These are phyloP conservation scores for Limnephilus marmoratus DNA, from an alignment of 2,888 invertebrate genomes.

Conservation along the genomic window DNA sequence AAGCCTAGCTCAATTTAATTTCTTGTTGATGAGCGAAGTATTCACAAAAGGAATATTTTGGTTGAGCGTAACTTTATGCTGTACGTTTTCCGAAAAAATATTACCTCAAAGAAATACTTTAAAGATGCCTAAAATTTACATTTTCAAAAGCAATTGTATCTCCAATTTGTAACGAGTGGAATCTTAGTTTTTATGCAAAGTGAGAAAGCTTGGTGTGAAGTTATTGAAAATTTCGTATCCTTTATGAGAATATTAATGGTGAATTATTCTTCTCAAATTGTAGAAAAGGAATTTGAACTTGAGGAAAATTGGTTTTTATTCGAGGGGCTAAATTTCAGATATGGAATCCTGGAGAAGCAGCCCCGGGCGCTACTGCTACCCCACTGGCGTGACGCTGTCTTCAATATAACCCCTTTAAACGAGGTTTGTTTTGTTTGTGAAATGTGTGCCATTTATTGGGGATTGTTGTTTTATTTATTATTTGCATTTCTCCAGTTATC, in stretches of 20 bases:
- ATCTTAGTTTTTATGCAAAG: not conserved
- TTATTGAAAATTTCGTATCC: not conserved
- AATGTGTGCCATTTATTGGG: not conserved
- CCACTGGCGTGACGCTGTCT: not conserved
- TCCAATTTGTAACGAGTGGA: slow-evolving; percentile 2
- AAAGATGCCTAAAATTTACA: not conserved
- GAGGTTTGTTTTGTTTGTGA: not conserved
- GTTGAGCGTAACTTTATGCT: not conserved
- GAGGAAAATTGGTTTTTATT: not conserved
- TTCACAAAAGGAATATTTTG: slow-evolving; percentile 12
- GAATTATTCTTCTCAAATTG: not conserved
- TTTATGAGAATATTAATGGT: not conserved
- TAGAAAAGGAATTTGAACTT: not conserved
- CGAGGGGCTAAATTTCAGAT: not conserved
- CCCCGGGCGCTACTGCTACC: not conserved
- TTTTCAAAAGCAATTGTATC: not conserved
- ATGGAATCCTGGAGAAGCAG: not conserved
- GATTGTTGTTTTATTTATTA: not conserved
- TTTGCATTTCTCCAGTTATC: not conserved
- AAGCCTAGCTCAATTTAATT: slow-evolving; percentile 3
- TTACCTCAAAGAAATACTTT: not conserved
- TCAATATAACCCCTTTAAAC: not conserved
- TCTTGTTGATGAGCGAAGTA: slow-evolving; percentile 2
- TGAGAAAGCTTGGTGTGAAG: not conserved
- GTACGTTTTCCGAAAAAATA: not conserved